phyloP scores from a whole-genome alignment of 1,140 invertebrate species.

The Parasteatoda tepidariorum region DNA sequence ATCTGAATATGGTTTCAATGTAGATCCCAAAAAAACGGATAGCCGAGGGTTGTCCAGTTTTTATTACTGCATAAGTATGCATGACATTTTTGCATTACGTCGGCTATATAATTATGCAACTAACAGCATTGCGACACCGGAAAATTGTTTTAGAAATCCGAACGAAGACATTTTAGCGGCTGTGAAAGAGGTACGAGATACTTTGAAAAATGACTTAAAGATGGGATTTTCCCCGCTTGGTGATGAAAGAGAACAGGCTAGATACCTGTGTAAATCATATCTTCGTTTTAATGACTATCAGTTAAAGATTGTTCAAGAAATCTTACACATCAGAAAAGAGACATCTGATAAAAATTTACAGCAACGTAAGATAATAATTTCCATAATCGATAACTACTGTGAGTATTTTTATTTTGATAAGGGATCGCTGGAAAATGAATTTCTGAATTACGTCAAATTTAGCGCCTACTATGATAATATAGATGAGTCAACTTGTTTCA shows the following conservation, averaged over 20 bases:
- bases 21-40: not conserved
- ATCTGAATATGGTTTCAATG: not conserved
- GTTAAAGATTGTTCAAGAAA: not conserved
- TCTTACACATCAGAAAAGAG: not conserved
- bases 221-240: not conserved
- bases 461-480: slow-evolving; percentile 16
- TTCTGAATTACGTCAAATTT: not conserved
- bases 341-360: not conserved
- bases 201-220: not conserved
- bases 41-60: not conserved
- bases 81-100: not conserved
- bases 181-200: not conserved
- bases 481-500: not conserved
- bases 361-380: slow-evolving; percentile 5
- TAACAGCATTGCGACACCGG: not conserved
- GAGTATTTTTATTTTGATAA: not conserved
- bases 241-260: not conserved
- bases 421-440: not conserved
- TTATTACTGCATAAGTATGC: not conserved
- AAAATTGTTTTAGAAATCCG: not conserved
- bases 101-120: slow-evolving; percentile 1
- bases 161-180: not conserved
- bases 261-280: not conserved
- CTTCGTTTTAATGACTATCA: slow-evolving; percentile 24
- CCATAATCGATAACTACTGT: not conserved